These are phyloP conservation scores for Liasis olivaceus DNA, from an alignment of 2,797 vertebrate genomes.

Conservation along the genomic window DNA sequence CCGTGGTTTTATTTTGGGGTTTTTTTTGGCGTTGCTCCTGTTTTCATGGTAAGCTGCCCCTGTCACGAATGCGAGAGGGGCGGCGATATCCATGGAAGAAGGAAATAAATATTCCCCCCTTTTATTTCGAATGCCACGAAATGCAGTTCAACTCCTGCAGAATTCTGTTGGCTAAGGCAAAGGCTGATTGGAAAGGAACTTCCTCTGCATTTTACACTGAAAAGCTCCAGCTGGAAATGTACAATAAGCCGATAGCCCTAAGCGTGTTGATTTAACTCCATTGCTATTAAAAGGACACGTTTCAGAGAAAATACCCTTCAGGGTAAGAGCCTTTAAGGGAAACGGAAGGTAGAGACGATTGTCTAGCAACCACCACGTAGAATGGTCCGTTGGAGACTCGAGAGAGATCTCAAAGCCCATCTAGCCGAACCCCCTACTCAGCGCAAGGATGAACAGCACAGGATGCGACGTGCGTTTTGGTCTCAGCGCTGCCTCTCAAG, in stretches of 20 bases:
- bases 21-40: too few relatives aligned
- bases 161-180: background rate
- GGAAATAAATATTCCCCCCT: background rate
- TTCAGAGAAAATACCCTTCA: background rate
- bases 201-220: background rate
- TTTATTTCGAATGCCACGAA: background rate
- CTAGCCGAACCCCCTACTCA: background rate
- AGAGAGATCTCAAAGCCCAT: background rate
- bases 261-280: background rate
- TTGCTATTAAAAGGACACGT: background rate
- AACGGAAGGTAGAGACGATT: background rate
- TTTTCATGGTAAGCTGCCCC: too few relatives aligned
- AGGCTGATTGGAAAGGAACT: background rate
- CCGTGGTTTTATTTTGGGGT: too few relatives aligned
- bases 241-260: background rate
- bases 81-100: too few relatives aligned
- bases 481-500: background rate
- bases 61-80: too few relatives aligned
- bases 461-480: background rate
- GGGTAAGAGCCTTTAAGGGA: background rate
- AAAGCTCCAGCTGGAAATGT: background rate
- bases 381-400: background rate
- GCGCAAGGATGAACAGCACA: background rate
- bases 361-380: background rate
- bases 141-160: background rate